Conservation (phyloP, 1,140 invertebrate species). For the Zaprionus ornatus region DNA sequence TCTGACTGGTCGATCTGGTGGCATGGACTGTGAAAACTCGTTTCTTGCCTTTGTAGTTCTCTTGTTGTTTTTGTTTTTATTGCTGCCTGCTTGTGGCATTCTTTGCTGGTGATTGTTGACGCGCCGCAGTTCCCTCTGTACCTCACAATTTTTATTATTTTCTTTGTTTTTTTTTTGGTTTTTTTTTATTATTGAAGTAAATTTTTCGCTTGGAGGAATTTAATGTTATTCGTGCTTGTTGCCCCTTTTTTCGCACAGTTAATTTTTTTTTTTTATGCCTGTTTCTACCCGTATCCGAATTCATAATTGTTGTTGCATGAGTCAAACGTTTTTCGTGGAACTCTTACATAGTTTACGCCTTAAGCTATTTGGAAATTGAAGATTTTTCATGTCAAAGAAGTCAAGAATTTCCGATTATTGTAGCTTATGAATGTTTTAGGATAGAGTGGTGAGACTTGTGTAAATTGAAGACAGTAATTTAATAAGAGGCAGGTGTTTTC, state of each 20-base stretch:
- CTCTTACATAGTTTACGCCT: not conserved
- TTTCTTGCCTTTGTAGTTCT: conserved; percentile 66
- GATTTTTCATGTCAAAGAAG: not conserved
- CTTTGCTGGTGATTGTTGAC: conserved; percentile 68
- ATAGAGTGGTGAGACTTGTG: too few relatives aligned
- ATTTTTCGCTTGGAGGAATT: conserved; percentile 81
- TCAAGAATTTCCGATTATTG: not conserved
- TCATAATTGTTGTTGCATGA: conserved; percentile 43
- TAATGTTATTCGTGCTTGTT: conserved; percentile 70
- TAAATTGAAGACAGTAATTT: too few relatives aligned
- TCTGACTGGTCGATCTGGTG: conserved; percentile 60
- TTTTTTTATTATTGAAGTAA: conserved; percentile 72
- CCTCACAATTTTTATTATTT: conserved; percentile 38
- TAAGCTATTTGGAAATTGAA: not conserved
- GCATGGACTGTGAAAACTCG: conserved; percentile 72
- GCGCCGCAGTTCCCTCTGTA: conserved; percentile 55
- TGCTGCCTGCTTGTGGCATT: conserved; percentile 55
- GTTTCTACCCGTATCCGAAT: conserved; percentile 18
- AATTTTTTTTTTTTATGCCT: conserved; percentile 51
- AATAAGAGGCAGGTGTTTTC: too few relatives aligned
- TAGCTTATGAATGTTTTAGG: too few relatives aligned
- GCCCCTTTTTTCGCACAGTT: conserved; percentile 76
- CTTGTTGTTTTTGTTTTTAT: conserved; percentile 32
- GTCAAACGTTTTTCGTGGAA: conserved; percentile 35
- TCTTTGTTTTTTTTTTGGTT: conserved; percentile 31